These are phyloP conservation scores for Lasioglossum albipes DNA, from an alignment of 1,140 invertebrate genomes.

Conservation along the genomic window DNA sequence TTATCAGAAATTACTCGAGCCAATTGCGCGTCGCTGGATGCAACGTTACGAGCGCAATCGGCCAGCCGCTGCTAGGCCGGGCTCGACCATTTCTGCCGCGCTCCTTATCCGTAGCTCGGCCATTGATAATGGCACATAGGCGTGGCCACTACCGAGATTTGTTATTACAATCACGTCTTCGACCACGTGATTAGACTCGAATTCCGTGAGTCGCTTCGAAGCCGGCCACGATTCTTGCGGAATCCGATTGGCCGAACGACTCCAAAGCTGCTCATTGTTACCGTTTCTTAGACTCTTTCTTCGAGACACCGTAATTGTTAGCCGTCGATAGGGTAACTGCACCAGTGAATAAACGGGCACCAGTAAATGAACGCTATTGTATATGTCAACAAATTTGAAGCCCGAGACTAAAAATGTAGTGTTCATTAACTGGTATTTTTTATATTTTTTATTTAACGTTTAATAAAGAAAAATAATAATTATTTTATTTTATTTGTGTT, in stretches of 20 bases:
- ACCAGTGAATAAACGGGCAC: too few species aligned
- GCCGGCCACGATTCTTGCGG: slow-evolving; percentile 34
- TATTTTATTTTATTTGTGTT: too few species aligned
- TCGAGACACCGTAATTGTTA: not conserved
- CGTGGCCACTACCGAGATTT: slow-evolving; percentile 65
- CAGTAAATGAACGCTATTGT: too few species aligned
- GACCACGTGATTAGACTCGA: slow-evolving; percentile 56
- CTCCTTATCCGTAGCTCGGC: slow-evolving; percentile 53
- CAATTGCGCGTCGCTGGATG: slow-evolving; percentile 55
- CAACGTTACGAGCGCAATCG: slow-evolving; percentile 43
- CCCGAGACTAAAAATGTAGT: too few species aligned
- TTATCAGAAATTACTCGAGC: slow-evolving; percentile 58
- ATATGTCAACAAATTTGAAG: too few species aligned
- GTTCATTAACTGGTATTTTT: too few species aligned
- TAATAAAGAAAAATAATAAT: too few species aligned
- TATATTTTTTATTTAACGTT: too few species aligned
- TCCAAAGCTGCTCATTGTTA: slow-evolving; percentile 5
- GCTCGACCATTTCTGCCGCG: slow-evolving; percentile 49
- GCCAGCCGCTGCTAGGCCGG: slow-evolving; percentile 42
- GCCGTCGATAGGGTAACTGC: too few species aligned
- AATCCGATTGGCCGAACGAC: slow-evolving; percentile 17
- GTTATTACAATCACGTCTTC: slow-evolving; percentile 71
- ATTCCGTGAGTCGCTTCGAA: slow-evolving; percentile 26
- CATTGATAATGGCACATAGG: slow-evolving; percentile 68
- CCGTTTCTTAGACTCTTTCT: not conserved